Evolutionary conservation across 2,113 vertebrate genomes (phyloP).

Genomic region (Daphoenositta chrysoptera): DNA sequence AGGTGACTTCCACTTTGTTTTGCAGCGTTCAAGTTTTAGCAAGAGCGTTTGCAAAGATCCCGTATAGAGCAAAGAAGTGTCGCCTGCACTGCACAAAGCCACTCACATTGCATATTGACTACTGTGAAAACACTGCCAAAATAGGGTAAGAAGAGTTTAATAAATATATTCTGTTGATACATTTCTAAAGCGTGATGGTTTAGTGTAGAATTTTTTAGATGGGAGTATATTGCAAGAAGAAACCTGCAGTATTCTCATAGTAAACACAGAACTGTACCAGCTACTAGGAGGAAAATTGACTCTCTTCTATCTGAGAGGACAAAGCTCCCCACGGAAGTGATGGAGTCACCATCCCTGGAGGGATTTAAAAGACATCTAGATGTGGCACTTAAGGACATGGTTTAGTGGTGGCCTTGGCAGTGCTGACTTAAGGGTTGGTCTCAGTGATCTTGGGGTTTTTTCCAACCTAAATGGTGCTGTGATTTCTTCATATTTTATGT

Average conservation of each 20-base stretch:
- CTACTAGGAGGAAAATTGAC: background rate
- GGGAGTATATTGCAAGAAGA: background rate
- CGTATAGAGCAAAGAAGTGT: slow-evolving; percentile 82
- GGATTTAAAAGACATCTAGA: background rate
- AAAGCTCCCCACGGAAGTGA: background rate
- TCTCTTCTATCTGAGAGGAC: background rate
- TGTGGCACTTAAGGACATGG: background rate
- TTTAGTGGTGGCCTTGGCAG: background rate
- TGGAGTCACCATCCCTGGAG: background rate
- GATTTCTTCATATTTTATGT: background rate
- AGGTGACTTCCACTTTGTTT: background rate
- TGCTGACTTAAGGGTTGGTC: no score
- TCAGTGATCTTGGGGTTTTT: accelerated
- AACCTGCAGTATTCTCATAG: background rate
- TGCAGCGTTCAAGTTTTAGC: slow-evolving; percentile 76
- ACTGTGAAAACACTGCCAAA: slow-evolving; percentile 69
- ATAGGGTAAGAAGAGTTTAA: slow-evolving; percentile 76
- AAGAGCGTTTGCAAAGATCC: slow-evolving; percentile 79
- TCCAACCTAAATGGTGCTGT: no score
- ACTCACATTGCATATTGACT: slow-evolving; percentile 75
- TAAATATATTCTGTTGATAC: background rate
- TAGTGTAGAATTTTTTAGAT: background rate
- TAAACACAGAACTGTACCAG: background rate
- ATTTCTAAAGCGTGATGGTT: background rate
- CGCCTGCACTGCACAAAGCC: slow-evolving; percentile 80